A percentile compares a stretch with the other conserved stretches of the same genome.
phyloP scores from a whole-genome alignment of 92 coral and sea anemone species.

The Porites rus region DNA sequence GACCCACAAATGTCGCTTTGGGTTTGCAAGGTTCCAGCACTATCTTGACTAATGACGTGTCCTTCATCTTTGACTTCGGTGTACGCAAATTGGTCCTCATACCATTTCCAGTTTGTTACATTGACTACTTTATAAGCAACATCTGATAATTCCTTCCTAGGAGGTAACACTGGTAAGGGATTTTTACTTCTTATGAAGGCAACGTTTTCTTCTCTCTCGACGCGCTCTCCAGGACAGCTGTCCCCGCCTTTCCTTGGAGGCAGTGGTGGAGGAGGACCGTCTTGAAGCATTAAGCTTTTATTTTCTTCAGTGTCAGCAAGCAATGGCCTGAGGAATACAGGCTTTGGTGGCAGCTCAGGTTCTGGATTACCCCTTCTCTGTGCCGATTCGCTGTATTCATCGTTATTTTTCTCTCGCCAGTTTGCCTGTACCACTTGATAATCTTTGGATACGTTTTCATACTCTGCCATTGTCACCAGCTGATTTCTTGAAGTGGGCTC shows the following conservation, averaged over 20 bases:
- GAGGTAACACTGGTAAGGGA: conserved; percentile 18
- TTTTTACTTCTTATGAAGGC: background rate
- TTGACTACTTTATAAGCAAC: conserved; percentile 18
- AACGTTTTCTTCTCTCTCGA: background rate
- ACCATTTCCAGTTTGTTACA: conserved; percentile 16
- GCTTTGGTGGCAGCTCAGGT: conserved; percentile 28
- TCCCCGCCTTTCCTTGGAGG: background rate
- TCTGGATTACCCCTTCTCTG: background rate
- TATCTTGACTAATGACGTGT: background rate
- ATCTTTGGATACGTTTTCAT: background rate
- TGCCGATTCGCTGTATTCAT: background rate
- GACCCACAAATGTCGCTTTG: too few species aligned
- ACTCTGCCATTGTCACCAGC: background rate
- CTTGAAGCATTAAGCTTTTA: background rate
- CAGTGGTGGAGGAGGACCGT: background rate
- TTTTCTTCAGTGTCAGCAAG: background rate
- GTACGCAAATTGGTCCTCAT: background rate
- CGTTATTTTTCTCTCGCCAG: background rate
- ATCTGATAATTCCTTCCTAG: background rate
- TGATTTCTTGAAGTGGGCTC: conserved; percentile 14
- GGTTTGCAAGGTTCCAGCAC: too few species aligned
- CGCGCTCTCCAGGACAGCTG: background rate
- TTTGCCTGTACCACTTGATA: background rate
- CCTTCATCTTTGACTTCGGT: conserved; percentile 9
- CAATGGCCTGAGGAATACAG: background rate